Evolutionary conservation across 2,113 vertebrate genomes (phyloP), one percentile per base, ranked within the genome.

Genomic region (Epinephelus moara): DNA sequence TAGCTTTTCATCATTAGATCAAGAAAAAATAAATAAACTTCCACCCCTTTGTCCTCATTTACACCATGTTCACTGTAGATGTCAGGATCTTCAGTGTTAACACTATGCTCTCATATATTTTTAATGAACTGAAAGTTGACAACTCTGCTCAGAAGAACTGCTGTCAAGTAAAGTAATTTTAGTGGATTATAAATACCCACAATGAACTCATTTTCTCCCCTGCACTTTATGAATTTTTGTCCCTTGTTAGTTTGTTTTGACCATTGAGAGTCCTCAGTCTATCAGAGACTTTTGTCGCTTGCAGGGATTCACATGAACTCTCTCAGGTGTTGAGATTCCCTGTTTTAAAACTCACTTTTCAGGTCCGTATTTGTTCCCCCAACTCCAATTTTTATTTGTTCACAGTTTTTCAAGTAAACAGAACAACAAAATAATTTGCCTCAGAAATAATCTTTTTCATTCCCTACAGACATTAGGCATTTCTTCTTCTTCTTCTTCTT

Each of bases 301-400:
- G 30, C 40, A 4, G 13, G 49, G n/a, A 49, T 69, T 69, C 18
- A 45, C 63, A 47, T 49, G 1, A 70, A 23, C 52, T 70, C 25
- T 49, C 8, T n/a, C 18, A 15, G 14, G 8, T n/a, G n/a, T 40
- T 23, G 49, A 27, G 17, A 57, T 59, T 77, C 33, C 10, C 50
- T 75, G 37, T 67, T 67, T 25, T 57, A 33, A 61, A 49, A 52
- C 9, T 61, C 14, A 70, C 76, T 62, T 70, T 55, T n/a, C 12
- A 18, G 15, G 27, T 73, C 42, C 4, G 2, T 13, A 3, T 18
- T 25, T 8, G 18, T 61, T 62, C 33, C 17, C 15, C 9, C 1
- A 19, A 23, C 6, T 52, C 14, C 13, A 10, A 37, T 52, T 40
- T 57, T 49, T 21, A 62, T 37, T n/a, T 63, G 45, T 49, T 55